These are phyloP conservation scores for Uloborus diversus DNA, from an alignment of 1,140 invertebrate species.

Conservation along the genomic window DNA sequence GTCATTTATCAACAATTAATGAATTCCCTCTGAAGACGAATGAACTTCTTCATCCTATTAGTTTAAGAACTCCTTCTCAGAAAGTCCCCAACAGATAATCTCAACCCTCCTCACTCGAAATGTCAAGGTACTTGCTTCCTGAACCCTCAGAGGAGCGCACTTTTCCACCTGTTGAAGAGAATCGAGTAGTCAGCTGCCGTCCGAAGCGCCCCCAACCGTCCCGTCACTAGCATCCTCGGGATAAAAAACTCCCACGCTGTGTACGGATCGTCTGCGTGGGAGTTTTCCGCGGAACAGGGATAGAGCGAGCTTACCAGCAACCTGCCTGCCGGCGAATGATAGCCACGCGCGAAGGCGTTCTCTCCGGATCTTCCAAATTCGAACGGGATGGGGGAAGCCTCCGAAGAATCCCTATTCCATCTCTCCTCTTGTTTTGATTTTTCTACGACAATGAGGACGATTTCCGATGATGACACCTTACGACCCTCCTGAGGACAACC, in stretches of 20 bases:
- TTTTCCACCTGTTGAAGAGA: not conserved
- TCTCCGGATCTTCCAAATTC: not conserved
- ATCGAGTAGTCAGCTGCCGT: not conserved
- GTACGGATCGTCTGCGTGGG: constrained; percentile 4
- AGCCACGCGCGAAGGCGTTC: constrained; percentile 26
- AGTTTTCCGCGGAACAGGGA: not conserved
- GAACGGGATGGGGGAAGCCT: not conserved
- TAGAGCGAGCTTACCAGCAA: not conserved
- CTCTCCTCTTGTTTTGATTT: too few relatives aligned
- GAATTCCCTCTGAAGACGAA: too few relatives aligned
- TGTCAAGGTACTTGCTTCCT: too few relatives aligned
- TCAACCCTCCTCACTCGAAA: too few relatives aligned
- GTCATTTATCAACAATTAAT: too few relatives aligned
- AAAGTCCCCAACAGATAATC: too few relatives aligned
- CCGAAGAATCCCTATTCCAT: not conserved
- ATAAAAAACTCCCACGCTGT: not conserved
- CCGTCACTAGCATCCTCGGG: not conserved
- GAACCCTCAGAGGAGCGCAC: too few relatives aligned
- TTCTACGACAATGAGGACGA: not conserved
- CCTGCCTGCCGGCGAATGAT: constrained; percentile 21
- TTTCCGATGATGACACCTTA: too few relatives aligned
- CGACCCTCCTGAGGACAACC: too few relatives aligned
- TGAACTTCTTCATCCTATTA: too few relatives aligned
- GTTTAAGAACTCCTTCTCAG: too few relatives aligned
- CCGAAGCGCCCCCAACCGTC: not conserved